Conservation (phyloP, 2,888 invertebrate species). For the Temnothorax unifasciatus region DNA sequence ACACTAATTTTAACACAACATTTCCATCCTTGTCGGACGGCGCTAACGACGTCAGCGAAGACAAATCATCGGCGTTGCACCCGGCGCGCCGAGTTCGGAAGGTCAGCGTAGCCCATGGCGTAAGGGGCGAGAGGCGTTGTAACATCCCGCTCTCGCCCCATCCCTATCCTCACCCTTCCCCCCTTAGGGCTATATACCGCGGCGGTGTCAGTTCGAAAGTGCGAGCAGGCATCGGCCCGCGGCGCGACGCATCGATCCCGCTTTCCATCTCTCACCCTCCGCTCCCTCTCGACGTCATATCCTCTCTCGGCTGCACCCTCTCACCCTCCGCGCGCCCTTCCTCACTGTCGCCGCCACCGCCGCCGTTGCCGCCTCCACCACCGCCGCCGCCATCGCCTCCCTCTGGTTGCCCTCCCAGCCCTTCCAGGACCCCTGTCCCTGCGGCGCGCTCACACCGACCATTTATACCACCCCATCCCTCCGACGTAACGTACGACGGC, state of each 20-base stretch:
- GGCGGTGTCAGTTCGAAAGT: constrained; percentile 81
- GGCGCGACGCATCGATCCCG: constrained; percentile 85
- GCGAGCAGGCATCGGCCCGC: constrained; percentile 82
- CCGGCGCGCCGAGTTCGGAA: constrained; percentile 52
- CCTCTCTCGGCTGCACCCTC: constrained; percentile 69
- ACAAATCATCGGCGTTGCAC: constrained; percentile 55
- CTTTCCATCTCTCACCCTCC: constrained; percentile 77
- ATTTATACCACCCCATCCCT: constrained; percentile 73
- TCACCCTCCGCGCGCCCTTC: constrained; percentile 61
- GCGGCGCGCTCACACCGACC: constrained; percentile 72
- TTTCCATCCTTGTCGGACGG: constrained; percentile 56
- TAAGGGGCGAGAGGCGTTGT: constrained; percentile 44
- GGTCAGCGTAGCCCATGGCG: constrained; percentile 43
- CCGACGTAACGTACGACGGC: constrained; percentile 77
- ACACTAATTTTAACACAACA: constrained; percentile 56
- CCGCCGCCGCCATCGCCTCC: constrained; percentile 37
- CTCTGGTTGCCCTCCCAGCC: constrained; percentile 63
- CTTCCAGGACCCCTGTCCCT: constrained; percentile 65
- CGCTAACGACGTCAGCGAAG: constrained; percentile 55
- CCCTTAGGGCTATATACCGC: constrained; percentile 60
- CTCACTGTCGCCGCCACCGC: constrained; percentile 56
- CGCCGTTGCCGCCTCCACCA: constrained; percentile 45
- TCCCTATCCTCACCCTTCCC: background rate
- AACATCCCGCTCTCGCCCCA: constrained; percentile 56
- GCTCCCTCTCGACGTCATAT: constrained; percentile 69